Conservation (phyloP, 1,140 invertebrate genomes). For the Hormaphis cornu region DNA sequence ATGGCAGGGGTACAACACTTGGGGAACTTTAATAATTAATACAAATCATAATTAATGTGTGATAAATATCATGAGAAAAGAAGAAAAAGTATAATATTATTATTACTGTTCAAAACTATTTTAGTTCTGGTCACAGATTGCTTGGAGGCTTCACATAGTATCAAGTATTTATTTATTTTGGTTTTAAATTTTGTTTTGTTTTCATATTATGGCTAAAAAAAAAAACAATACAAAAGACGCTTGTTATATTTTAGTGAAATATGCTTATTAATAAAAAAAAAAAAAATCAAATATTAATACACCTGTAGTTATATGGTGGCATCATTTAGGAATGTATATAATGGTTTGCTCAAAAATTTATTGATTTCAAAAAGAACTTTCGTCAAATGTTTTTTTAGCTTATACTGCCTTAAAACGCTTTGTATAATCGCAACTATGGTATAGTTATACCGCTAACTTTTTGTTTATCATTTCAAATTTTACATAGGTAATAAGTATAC, state of each 20-base stretch:
- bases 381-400: neutral
- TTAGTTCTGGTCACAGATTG: constrained; percentile 5
- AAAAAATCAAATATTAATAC: neutral
- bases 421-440: constrained; percentile 4
- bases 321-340: neutral
- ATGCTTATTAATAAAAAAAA: constrained; percentile 10
- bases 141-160: constrained; percentile 19
- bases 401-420: neutral
- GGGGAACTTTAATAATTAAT: neutral
- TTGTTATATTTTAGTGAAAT: constrained; percentile 18
- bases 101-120: neutral
- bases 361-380: neutral
- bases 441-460: too few relatives aligned
- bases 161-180: constrained; percentile 8
- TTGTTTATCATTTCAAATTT: too few relatives aligned
- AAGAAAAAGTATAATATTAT: constrained; percentile 16
- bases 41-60: neutral
- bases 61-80: neutral
- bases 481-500: too few relatives aligned
- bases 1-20: constrained; percentile 16
- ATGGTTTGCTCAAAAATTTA: neutral
- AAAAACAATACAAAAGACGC: neutral
- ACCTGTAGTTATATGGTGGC: neutral
- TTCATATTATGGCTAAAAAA: neutral
- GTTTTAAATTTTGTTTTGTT: neutral